A percentile compares a stretch with the other conserved stretches of the same genome.
Conservation (phyloP, 2,113 vertebrate species). For the Colossoma macropomum region DNA sequence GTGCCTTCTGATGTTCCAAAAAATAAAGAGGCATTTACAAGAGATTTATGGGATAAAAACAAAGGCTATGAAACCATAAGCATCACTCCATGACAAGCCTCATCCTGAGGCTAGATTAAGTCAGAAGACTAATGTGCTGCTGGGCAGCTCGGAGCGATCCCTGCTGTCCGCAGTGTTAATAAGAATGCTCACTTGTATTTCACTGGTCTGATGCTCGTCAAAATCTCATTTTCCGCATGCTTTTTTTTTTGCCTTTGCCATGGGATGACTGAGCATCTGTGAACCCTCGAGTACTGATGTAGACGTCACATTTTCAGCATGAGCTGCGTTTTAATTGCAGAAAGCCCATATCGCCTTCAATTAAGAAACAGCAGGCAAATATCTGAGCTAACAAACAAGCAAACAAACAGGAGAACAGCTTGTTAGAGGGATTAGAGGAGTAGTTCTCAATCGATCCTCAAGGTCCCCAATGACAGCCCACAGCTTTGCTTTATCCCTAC, state of each 20-base stretch:
- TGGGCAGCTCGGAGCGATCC: background rate
- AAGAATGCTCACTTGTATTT: background rate
- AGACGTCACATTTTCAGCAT: background rate
- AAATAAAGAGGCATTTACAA: background rate
- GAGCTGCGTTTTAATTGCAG: background rate
- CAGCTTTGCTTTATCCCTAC: too few species aligned
- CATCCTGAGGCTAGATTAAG: background rate
- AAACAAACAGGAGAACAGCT: background rate
- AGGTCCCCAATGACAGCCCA: too few species aligned
- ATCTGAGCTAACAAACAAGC: background rate
- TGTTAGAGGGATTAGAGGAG: background rate
- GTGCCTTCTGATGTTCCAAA: background rate
- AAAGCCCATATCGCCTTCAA: background rate
- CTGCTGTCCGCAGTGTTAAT: conserved; percentile 8
- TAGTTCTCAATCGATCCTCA: too few species aligned
- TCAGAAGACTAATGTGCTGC: background rate
- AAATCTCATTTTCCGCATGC: background rate
- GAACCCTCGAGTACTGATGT: background rate
- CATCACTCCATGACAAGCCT: background rate
- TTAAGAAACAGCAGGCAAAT: background rate
- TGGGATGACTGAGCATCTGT: background rate
- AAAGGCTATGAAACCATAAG: background rate
- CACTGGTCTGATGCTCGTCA: background rate
- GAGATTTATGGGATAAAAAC: background rate
- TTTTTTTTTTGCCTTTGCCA: background rate